Percentiles rank a stretch among this genome's conserved stretches.
Evolutionary conservation across 2,113 vertebrate genomes (phyloP).

Genomic region (Atractosteus spatula): DNA sequence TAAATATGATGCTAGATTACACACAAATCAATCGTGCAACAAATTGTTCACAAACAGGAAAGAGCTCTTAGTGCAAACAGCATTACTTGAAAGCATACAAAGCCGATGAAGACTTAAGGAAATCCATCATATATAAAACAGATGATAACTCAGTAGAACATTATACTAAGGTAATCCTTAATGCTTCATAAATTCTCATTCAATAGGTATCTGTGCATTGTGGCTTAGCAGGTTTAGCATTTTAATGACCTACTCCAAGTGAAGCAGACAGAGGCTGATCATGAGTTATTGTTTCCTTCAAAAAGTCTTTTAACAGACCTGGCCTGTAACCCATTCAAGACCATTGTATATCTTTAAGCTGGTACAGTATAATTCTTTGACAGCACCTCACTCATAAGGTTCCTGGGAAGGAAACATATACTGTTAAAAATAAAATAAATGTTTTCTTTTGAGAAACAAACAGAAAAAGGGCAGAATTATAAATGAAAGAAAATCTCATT

Average conservation of each 20-base stretch:
- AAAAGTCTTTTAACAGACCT: slow-evolving; percentile 32
- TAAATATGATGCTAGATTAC: neutral
- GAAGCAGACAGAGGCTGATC: slow-evolving; percentile 30
- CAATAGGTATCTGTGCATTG: too few relatives aligned
- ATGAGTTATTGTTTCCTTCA: slow-evolving; percentile 37
- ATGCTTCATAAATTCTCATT: too few relatives aligned
- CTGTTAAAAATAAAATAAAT: slow-evolving; percentile 16
- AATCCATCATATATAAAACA: too few relatives aligned
- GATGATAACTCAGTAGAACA: too few relatives aligned
- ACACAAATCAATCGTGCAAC: neutral
- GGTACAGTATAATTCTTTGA: slow-evolving; percentile 29
- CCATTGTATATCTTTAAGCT: slow-evolving; percentile 38
- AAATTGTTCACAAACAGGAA: too few relatives aligned
- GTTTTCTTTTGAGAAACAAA: slow-evolving; percentile 14
- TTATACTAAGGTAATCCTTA: too few relatives aligned
- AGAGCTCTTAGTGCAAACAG: too few relatives aligned
- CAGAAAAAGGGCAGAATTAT: neutral
- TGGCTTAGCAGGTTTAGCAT: neutral
- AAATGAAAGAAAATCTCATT: too few relatives aligned
- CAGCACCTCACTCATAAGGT: slow-evolving; percentile 17
- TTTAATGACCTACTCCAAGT: slow-evolving; percentile 12
- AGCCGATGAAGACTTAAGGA: too few relatives aligned
- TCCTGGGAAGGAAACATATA: slow-evolving; percentile 22
- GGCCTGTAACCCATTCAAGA: slow-evolving; percentile 38
- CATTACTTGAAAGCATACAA: too few relatives aligned